A percentile compares a stretch with the other conserved stretches of the same genome.
phyloP scores from a whole-genome alignment of 2,797 vertebrate species.

The Sebastes iracundus region DNA sequence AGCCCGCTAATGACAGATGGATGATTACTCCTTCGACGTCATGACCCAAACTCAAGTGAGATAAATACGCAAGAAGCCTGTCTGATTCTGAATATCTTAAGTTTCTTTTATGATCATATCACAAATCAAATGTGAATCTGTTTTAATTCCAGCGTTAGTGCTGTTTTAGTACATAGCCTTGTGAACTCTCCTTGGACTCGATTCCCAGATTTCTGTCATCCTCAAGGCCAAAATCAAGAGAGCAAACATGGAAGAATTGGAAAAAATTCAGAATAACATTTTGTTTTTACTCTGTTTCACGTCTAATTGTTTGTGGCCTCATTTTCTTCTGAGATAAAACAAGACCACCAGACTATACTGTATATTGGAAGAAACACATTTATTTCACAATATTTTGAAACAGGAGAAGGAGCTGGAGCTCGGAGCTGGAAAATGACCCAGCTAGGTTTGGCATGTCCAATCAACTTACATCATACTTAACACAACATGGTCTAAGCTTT shows the following conservation, averaged over 20 bases:
- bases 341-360: not conserved
- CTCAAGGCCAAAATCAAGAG: constrained; percentile 18
- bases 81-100: constrained; percentile 22
- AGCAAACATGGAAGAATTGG: not conserved
- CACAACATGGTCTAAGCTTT: not conserved
- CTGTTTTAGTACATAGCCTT: constrained; percentile 8
- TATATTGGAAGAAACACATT: not conserved
- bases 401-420: not conserved
- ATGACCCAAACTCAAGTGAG: constrained; percentile 51
- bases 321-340: not conserved
- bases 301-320: constrained; percentile 2
- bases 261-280: not conserved
- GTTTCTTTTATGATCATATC: constrained; percentile 35
- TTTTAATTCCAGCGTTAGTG: not conserved
- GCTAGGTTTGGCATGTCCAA: not conserved
- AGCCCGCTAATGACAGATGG: constrained; percentile 46
- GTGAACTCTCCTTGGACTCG: constrained; percentile 29
- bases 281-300: not conserved
- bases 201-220: constrained; percentile 26
- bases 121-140: constrained; percentile 42
- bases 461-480: not conserved
- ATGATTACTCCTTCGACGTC: constrained; percentile 58
- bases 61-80: constrained; percentile 37
- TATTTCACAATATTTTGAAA: constrained; percentile 13
- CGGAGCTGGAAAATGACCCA: not conserved